Base-by-base conservation (phyloP, 1,140 invertebrate species). In the Yoshiicerus persimilis region DNA sequence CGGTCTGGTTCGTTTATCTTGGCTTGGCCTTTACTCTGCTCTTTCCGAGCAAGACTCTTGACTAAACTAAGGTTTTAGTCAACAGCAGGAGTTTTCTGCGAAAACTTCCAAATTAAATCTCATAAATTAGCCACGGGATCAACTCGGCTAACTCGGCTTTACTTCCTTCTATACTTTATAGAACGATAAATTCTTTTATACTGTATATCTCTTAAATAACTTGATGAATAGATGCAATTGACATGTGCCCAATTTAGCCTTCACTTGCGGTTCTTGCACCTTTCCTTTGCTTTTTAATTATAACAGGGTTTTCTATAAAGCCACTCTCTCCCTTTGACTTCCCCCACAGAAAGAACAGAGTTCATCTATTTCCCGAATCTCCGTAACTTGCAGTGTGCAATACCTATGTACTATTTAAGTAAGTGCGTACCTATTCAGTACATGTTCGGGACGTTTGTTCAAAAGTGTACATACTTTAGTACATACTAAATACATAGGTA, bases 41-140 rank as follows among this genome's bases (percentile, higher is more conserved):
- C 64, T 70, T 0, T 70, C 10, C 66, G 0, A 30, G 11, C 25
- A 27, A 25, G 25, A 70, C 66, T 70, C 23, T 66, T 56, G 47
- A 56, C 47, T 34, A 80, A 13, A 80, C 30, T 36, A 80, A 80
- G 75, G 75, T 80, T 80, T 80, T 80, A 80, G 75, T 80, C 75
- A 80, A 80, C 75, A 80, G 75, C 75, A 38, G 75, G 75, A 80
- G 75, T 32, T 80, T 38, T 80, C 75, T 80, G 32, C 34, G 75
- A 80, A 80, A 80, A 80, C 75, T 80, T 80, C 75, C 75, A 80
- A 80, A 80, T 80, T 80, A 80, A 80, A 80, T 80, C 75, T 80
- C 75, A 80, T 80, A 80, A 80, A 80, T 80, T 80, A 80, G 75
- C 75, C 75, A 80, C 75, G 75, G 75, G 75, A 80, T 80, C 75